These are phyloP conservation scores for Seriola quinqueradiata DNA, from an alignment of 2,113 vertebrate genomes.

Conservation along the genomic window DNA sequence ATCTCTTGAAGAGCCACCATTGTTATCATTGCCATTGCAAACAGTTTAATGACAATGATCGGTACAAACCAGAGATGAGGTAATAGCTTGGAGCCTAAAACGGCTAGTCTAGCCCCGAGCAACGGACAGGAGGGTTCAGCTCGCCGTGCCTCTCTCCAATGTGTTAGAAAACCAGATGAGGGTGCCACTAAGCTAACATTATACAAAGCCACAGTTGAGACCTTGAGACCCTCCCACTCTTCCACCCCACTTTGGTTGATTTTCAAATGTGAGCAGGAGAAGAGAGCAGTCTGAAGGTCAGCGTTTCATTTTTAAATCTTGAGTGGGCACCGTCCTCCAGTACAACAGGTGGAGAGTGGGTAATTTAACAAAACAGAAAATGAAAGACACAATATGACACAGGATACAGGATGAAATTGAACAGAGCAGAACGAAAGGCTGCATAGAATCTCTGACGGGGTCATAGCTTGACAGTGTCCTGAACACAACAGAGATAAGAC, in stretches of 20 bases:
- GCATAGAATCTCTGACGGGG: conserved; percentile 1
- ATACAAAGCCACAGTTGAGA: background rate
- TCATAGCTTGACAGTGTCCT: background rate
- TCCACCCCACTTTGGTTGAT: background rate
- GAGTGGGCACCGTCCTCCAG: background rate
- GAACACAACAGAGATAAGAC: background rate
- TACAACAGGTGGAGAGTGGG: conserved; percentile 17
- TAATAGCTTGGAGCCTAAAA: too few species aligned
- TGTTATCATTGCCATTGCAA: too few species aligned
- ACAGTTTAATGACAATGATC: too few species aligned
- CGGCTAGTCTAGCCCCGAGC: too few species aligned
- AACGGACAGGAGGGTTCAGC: background rate
- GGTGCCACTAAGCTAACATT: background rate
- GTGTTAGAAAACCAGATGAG: background rate
- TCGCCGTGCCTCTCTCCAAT: background rate
- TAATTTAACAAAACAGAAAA: conserved; percentile 27
- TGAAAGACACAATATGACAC: conserved; percentile 14
- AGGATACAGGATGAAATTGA: conserved; percentile 14
- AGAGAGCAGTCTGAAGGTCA: conserved; percentile 40
- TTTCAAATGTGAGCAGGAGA: conserved; percentile 21
- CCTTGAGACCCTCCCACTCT: background rate
- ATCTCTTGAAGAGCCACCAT: too few species aligned
- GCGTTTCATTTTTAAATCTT: conserved; percentile 22
- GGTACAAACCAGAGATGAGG: too few species aligned
- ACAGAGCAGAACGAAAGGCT: conserved; percentile 13